A percentile compares a stretch with the other conserved stretches of the same genome.
Evolutionary conservation across 53 echinoderm and acorn worm genomes (phyloP).

Genomic region (Zoroaster sp.): DNA sequence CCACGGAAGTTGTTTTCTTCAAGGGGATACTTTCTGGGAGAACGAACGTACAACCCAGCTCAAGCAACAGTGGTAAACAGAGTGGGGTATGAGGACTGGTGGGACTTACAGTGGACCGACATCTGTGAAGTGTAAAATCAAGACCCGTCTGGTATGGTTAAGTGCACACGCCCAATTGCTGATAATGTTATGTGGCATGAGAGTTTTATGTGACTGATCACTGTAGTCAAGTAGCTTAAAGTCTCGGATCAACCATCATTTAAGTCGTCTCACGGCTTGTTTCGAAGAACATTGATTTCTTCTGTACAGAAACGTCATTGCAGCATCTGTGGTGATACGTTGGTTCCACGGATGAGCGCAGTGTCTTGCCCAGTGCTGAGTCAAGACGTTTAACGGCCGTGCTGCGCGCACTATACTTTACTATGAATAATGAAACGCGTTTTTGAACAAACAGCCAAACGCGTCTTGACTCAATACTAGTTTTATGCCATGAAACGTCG

Average conservation of each 20-base stretch:
- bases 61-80: conserved; percentile 51
- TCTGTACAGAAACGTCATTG: no score
- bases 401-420: no score
- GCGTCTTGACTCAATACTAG: no score
- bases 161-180: not conserved
- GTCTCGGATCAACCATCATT: not conserved
- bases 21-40: conserved; percentile 81
- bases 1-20: conserved; percentile 72
- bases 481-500: not conserved
- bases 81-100: conserved; percentile 38
- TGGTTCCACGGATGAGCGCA: no score
- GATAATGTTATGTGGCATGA: not conserved
- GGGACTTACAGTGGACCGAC: conserved; percentile 79
- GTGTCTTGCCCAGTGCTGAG: no score
- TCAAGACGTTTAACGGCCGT: no score
- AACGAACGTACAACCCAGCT: conserved; percentile 68
- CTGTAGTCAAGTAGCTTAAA: not conserved
- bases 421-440: no score
- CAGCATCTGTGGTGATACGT: no score
- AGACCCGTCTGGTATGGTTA: not conserved
- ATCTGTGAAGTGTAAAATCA: conserved; percentile 75
- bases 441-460: no score
- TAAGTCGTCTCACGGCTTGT: no score
- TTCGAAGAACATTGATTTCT: no score
- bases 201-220: not conserved